Conservation (phyloP, 1,140 invertebrate genomes). For the Triops cancriformis region DNA sequence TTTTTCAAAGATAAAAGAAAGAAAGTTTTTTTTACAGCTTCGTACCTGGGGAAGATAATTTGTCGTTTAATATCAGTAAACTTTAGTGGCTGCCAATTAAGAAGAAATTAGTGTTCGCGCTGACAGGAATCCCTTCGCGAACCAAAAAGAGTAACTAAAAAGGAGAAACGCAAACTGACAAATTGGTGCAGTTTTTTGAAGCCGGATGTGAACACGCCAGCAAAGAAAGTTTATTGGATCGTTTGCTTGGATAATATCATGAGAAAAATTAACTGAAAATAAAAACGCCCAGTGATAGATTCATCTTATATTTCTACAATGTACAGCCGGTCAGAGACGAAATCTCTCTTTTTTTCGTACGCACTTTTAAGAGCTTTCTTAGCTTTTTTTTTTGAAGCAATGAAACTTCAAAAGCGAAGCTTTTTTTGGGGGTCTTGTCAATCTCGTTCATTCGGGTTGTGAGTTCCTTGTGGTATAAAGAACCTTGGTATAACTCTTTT, state of each 20-base stretch:
- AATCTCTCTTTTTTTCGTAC: neutral
- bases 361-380: neutral
- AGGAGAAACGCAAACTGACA: neutral
- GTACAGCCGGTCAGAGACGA: no score
- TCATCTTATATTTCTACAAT: no score
- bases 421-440: neutral
- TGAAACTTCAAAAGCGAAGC: neutral
- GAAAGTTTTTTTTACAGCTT: neutral
- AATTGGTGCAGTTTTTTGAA: no score
- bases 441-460: neutral
- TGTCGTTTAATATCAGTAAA: neutral
- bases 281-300: no score
- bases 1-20: neutral
- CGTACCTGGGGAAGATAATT: slow-evolving; percentile 2
- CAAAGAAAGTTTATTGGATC: no score
- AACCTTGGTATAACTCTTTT: neutral
- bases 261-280: no score
- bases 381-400: neutral
- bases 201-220: no score
- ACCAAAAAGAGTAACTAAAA: neutral
- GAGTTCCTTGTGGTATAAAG: neutral
- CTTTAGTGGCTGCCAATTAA: neutral
- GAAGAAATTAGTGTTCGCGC: neutral
- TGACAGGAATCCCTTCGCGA: neutral
- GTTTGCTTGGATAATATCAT: no score